phyloP scores from a whole-genome alignment of 1,140 invertebrate genomes.

The Bombus waltoni region DNA sequence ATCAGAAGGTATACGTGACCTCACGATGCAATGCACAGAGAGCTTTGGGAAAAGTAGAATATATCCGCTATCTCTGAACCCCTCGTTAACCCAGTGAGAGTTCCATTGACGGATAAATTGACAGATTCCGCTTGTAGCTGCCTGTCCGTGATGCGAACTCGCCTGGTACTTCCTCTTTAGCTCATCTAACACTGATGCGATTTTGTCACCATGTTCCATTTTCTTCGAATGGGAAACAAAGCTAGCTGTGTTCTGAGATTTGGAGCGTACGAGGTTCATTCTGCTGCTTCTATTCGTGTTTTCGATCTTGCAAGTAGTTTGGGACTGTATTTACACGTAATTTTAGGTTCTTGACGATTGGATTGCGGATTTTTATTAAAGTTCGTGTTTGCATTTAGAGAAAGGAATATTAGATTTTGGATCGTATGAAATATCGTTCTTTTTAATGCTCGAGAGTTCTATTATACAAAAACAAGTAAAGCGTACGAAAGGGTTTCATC shows the following conservation, averaged over 20 bases:
- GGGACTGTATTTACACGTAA: too few relatives aligned
- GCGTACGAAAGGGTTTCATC: too few relatives aligned
- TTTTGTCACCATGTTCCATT: slow-evolving; percentile 15
- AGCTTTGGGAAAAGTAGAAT: slow-evolving; percentile 10
- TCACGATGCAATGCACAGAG: neutral
- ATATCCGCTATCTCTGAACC: slow-evolving; percentile 7
- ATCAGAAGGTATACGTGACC: slow-evolving; percentile 33
- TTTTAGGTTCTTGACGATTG: too few relatives aligned
- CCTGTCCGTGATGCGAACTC: neutral
- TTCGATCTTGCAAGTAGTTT: too few relatives aligned
- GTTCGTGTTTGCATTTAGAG: too few relatives aligned
- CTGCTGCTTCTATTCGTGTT: neutral
- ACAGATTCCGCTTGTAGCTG: slow-evolving; percentile 46
- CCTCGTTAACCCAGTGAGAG: slow-evolving; percentile 33
- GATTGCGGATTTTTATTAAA: too few relatives aligned
- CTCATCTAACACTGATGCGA: slow-evolving; percentile 16
- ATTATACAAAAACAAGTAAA: too few relatives aligned
- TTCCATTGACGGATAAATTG: slow-evolving; percentile 45
- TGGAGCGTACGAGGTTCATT: neutral
- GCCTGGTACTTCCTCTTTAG: neutral
- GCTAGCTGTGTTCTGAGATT: neutral
- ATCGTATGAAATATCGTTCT: too few relatives aligned
- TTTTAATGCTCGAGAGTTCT: too few relatives aligned
- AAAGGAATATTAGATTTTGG: too few relatives aligned
- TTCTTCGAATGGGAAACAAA: slow-evolving; percentile 10